Evolutionary conservation across 1,140 invertebrate genomes (phyloP).

Genomic region (Frieseomelitta varia): DNA sequence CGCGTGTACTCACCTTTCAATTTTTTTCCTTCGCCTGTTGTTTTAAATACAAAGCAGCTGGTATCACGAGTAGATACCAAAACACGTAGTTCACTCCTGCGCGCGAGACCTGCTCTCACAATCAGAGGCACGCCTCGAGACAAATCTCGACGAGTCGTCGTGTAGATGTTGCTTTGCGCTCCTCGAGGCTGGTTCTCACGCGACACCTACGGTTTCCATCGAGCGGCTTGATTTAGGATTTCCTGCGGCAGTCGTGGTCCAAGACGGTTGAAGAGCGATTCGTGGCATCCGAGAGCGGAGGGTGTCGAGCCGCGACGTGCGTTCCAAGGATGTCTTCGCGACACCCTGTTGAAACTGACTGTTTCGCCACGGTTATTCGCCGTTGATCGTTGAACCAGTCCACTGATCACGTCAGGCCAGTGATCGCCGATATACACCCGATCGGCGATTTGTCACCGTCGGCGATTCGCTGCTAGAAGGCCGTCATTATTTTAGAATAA

Average conservation of each 20-base stretch:
- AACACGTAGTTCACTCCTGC: neutral
- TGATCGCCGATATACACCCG: neutral
- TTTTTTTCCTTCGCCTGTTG: too few species aligned
- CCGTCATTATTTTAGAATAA: slow-evolving; percentile 82
- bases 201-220: slow-evolving; percentile 32
- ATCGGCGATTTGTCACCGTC: slow-evolving; percentile 71
- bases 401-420: slow-evolving; percentile 61
- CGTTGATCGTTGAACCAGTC: slow-evolving; percentile 24
- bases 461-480: slow-evolving; percentile 66
- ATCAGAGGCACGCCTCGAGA: neutral
- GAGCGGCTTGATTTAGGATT: slow-evolving; percentile 42
- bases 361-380: slow-evolving; percentile 31
- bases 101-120: neutral
- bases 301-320: slow-evolving; percentile 36
- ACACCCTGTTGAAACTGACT: slow-evolving; percentile 65
- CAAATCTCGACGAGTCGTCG: neutral
- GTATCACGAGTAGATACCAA: neutral
- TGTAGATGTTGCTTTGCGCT: neutral
- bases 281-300: slow-evolving; percentile 46
- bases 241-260: slow-evolving; percentile 19
- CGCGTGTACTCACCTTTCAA: too few species aligned
- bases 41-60: neutral
- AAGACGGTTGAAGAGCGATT: slow-evolving; percentile 8
- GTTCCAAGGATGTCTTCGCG: slow-evolving; percentile 72
- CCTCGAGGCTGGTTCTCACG: slow-evolving; percentile 27